These are phyloP conservation scores for Australoheros scitulus DNA, from an alignment of 2,113 vertebrate species.

Conservation along the genomic window DNA sequence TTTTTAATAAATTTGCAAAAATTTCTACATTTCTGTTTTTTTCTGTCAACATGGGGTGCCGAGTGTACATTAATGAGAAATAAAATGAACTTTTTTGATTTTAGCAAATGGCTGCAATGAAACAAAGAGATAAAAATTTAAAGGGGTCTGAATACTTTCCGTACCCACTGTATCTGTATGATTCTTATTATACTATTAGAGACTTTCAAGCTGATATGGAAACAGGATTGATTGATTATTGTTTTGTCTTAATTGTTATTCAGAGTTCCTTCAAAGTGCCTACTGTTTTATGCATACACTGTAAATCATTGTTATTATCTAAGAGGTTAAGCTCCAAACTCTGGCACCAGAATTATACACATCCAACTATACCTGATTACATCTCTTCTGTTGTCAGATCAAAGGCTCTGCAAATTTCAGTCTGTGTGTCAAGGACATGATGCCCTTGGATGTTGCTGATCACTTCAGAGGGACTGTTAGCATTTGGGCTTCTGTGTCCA, in stretches of 20 bases:
- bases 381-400: slow-evolving; percentile 77
- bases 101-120: too few relatives aligned
- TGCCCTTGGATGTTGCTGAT: slow-evolving; percentile 88
- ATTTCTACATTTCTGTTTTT: too few relatives aligned
- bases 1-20: too few relatives aligned
- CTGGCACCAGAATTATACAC: background rate
- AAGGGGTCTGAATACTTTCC: too few relatives aligned
- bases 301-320: slow-evolving; percentile 13
- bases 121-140: too few relatives aligned
- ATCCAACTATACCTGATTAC: background rate
- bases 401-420: slow-evolving; percentile 86
- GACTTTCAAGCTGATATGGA: background rate
- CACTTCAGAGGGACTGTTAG: slow-evolving; percentile 90
- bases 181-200: background rate
- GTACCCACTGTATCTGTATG: background rate
- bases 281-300: slow-evolving; percentile 1
- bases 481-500: slow-evolving; percentile 89
- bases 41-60: too few relatives aligned
- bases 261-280: background rate
- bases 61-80: too few relatives aligned
- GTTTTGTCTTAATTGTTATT: background rate
- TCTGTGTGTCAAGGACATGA: slow-evolving; percentile 93
- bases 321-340: background rate
- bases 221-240: slow-evolving; percentile 2
- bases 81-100: too few relatives aligned